Percentiles rank a stretch among this genome's conserved stretches.
phyloP scores from a whole-genome alignment of 1,140 invertebrate genomes.

The Phthorimaea operculella region DNA sequence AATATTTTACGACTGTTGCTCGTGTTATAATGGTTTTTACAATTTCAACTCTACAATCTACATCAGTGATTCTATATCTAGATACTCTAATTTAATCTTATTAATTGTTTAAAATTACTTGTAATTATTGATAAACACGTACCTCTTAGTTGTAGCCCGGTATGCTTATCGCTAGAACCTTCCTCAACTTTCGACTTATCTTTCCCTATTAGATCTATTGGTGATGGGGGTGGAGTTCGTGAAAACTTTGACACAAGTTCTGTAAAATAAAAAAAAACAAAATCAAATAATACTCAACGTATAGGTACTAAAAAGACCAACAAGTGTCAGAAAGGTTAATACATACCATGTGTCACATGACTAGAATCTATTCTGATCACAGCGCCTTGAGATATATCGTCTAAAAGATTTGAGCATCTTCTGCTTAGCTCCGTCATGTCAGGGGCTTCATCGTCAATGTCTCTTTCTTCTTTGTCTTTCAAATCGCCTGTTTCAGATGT shows the following conservation, averaged over 20 bases:
- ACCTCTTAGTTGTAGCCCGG: constrained; percentile 62
- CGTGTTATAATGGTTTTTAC: too few relatives aligned
- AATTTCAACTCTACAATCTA: too few relatives aligned
- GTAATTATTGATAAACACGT: constrained; percentile 8
- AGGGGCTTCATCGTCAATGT: constrained; percentile 39
- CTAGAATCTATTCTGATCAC: constrained; percentile 63
- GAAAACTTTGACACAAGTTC: constrained; percentile 63
- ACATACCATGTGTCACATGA: constrained; percentile 61
- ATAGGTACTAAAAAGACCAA: not conserved
- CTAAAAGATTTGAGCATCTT: constrained; percentile 63
- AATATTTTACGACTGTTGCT: too few relatives aligned
- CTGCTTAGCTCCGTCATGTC: constrained; percentile 63
- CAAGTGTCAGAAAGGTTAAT: not conserved
- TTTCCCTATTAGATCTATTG: constrained; percentile 59
- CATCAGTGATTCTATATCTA: too few relatives aligned
- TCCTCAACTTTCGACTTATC: constrained; percentile 47
- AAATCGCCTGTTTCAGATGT: constrained; percentile 13
- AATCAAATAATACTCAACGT: not conserved
- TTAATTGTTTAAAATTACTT: too few relatives aligned
- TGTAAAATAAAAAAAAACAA: constrained; percentile 23
- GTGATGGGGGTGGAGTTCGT: constrained; percentile 64
- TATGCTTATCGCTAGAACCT: constrained; percentile 39
- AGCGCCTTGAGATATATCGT: constrained; percentile 64
- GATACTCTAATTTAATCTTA: too few relatives aligned
- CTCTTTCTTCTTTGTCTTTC: constrained; percentile 18